phyloP scores from a whole-genome alignment of 2,888 invertebrate genomes.

The Drosophila gaucha region DNA sequence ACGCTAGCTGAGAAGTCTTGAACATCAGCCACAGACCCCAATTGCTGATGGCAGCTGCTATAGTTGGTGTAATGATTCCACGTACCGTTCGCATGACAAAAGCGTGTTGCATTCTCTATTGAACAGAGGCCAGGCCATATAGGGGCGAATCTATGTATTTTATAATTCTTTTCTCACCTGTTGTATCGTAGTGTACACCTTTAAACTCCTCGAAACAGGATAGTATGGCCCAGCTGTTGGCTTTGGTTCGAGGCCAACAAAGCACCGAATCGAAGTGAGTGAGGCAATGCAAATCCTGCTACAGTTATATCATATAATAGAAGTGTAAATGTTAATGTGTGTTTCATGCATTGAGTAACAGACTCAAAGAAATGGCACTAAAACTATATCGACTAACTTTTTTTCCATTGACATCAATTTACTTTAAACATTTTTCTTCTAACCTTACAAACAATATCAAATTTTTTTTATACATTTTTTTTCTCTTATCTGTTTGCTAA shows the following conservation, averaged over 20 bases:
- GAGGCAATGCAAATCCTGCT: constrained; percentile 85
- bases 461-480: background rate
- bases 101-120: constrained; percentile 94
- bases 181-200: constrained; percentile 91
- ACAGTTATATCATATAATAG: no score
- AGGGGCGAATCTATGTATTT: background rate
- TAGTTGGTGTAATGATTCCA: constrained; percentile 94
- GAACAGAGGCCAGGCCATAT: constrained; percentile 63
- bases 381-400: background rate
- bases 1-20: constrained; percentile 85
- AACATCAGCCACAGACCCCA: constrained; percentile 86
- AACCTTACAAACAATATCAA: background rate
- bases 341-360: background rate
- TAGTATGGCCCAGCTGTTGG: constrained; percentile 88
- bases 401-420: no score
- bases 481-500: background rate
- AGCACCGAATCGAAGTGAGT: constrained; percentile 90
- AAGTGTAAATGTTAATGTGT: no score
- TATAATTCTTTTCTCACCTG: constrained; percentile 87
- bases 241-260: constrained; percentile 93
- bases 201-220: constrained; percentile 92
- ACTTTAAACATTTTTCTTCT: no score
- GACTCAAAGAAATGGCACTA: background rate
- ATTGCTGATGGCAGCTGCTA: constrained; percentile 87
- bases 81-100: constrained; percentile 90